Conservation (phyloP, 2,888 invertebrate genomes). For the Branchipolynoe longqiensis region DNA sequence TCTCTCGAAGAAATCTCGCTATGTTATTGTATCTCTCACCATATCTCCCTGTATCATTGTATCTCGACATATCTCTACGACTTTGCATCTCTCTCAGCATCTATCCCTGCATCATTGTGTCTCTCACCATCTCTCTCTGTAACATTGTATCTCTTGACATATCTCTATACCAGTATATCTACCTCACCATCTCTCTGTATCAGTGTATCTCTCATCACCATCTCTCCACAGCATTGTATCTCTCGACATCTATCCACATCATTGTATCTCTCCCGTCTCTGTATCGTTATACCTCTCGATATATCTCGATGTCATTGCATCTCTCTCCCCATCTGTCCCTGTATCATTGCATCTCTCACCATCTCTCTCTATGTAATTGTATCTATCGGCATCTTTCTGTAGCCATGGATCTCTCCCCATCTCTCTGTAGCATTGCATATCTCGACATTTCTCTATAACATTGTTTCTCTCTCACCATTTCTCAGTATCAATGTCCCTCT, state of each 20-base stretch:
- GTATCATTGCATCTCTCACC: neutral
- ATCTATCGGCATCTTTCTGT: neutral
- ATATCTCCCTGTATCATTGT: neutral
- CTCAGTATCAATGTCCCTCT: neutral
- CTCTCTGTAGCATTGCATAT: too few species aligned
- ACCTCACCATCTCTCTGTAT: neutral
- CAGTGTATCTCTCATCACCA: neutral
- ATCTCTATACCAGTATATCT: neutral
- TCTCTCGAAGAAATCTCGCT: too few species aligned
- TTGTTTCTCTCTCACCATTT: neutral
- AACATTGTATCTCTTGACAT: too few species aligned
- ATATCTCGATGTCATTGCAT: too few species aligned
- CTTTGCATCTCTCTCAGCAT: neutral
- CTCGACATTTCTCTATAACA: conserved; percentile 9
- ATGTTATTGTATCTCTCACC: neutral
- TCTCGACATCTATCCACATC: too few species aligned
- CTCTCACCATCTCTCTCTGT: neutral
- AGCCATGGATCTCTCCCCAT: too few species aligned
- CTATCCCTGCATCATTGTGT: neutral
- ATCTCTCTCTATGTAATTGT: neutral
- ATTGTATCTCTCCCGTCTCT: too few species aligned
- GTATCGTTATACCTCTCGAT: too few species aligned
- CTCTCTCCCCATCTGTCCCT: neutral
- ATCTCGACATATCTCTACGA: neutral
- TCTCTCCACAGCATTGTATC: too few species aligned